phyloP scores from a whole-genome alignment of 2,113 vertebrate species.

The Daubentonia madagascariensis region DNA sequence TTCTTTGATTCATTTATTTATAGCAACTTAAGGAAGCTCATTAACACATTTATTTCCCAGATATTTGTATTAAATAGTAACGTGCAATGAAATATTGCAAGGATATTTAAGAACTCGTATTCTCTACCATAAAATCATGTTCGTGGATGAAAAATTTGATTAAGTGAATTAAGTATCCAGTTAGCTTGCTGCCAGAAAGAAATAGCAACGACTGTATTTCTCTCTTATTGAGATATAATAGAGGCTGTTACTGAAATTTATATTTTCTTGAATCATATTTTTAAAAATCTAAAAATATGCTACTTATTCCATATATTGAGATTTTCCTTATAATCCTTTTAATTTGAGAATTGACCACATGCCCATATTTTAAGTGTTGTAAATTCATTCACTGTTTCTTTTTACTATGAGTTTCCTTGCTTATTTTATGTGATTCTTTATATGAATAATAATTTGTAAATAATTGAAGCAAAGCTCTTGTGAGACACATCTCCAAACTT shows the following conservation, averaged over 20 bases:
- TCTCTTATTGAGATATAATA: conserved; percentile 23
- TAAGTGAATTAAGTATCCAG: conserved; percentile 43
- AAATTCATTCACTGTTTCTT: not conserved
- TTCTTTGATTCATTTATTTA: conserved; percentile 79
- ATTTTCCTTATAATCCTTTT: not conserved
- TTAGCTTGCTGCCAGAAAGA: conserved; percentile 35
- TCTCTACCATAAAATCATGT: conserved; percentile 28
- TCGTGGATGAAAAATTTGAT: conserved; percentile 50
- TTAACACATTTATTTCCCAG: conserved; percentile 67
- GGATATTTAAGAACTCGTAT: conserved; percentile 52
- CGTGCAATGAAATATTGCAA: conserved; percentile 59
- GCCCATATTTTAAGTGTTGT: not conserved
- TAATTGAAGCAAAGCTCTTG: not conserved
- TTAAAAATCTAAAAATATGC: not conserved
- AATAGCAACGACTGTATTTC: conserved; percentile 36
- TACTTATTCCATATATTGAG: not conserved
- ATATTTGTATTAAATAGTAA: conserved; percentile 67
- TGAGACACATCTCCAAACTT: not conserved
- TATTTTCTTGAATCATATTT: not conserved
- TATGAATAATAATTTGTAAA: not conserved
- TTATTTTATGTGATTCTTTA: not conserved
- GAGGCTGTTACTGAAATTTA: not conserved
- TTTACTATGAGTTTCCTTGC: not conserved
- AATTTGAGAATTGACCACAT: not conserved
- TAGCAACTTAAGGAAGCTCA: conserved; percentile 75